Evolutionary conservation across 2,797 vertebrate genomes (phyloP), one percentile per base, ranked within the genome.

Genomic region (Tapirus indicus): DNA sequence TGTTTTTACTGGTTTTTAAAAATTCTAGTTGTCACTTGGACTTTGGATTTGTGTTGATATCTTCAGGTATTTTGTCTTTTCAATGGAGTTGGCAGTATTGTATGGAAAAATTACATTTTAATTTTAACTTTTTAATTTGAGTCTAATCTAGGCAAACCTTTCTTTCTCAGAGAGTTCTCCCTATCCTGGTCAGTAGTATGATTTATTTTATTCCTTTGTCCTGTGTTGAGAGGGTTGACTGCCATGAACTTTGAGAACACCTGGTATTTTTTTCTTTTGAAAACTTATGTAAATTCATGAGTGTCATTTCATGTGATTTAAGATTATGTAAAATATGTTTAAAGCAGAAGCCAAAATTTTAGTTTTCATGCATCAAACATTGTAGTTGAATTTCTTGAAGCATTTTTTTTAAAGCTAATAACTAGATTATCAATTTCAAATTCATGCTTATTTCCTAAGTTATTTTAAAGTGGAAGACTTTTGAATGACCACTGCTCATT

Each of bases 361-460:
- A 69, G 32, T 89, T 95, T 93, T 52, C 12, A 62, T 89, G 4
- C 7, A 54, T 82, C 75, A 88, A 78, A 82, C 35, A 38, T 32
- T 49, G 38, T 66, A 56, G 58, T 66, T 96, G 54, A 94, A 87
- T 64, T 88, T 84, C 90, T 89, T 92, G 38, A 94, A 88, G 29
- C 25, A 56, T 71, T 58, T 74, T 84, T 90, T 93, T 52, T 6
- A 64, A 93, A 71, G 29, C 52, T 90, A 60, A n/a, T 88, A 87
- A 64, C 20, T 92, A 58, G 32, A 60, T 88, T 78, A 82, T 52
- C 18, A 80, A 18, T 92, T 66, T 10, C 85, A 80, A 88, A 77
- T 38, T 83, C 47, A 88, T 41, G 17, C 11, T 69, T 78, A 92
- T 88, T 97, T 75, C 32, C 12, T 47, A 80, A 95, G 49, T 92